These are phyloP conservation scores for Xanthostigma xanthostigma DNA, from an alignment of 2,888 invertebrate genomes.

Conservation along the genomic window DNA sequence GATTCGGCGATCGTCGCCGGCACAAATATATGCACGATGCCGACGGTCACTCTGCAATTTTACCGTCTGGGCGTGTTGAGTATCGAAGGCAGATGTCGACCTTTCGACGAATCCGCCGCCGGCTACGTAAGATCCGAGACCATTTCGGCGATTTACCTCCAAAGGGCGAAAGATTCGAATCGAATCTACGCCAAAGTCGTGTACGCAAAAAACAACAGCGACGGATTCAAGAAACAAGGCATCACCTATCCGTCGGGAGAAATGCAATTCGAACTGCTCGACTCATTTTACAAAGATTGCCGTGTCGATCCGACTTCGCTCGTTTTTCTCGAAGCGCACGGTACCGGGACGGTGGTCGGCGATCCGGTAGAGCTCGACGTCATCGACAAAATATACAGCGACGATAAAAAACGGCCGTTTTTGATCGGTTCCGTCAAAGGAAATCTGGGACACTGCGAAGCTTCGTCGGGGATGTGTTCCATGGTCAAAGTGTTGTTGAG, in stretches of 20 bases:
- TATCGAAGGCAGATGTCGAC: constrained; percentile 73
- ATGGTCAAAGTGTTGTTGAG: constrained; percentile 57
- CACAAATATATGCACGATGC: constrained; percentile 71
- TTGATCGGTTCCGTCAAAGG: constrained; percentile 85
- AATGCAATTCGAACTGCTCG: constrained; percentile 42
- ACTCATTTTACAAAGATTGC: constrained; percentile 52
- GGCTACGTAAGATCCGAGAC: constrained; percentile 80
- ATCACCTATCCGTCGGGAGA: constrained; percentile 28
- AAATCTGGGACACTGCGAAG: constrained; percentile 87
- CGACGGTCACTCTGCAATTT: constrained; percentile 80
- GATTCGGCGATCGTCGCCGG: constrained; percentile 86
- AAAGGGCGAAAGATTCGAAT: constrained; percentile 39
- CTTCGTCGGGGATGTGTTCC: constrained; percentile 69
- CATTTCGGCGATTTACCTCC: constrained; percentile 51
- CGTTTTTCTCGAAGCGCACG: constrained; percentile 77
- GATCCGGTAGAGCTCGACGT: constrained; percentile 85
- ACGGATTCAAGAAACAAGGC: constrained; percentile 26
- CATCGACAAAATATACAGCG: constrained; percentile 64
- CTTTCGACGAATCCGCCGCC: constrained; percentile 72
- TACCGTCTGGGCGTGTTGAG: constrained; percentile 64
- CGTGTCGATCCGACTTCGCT: constrained; percentile 52
- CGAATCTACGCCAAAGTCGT: constrained; percentile 30
- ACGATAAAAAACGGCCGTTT: constrained; percentile 55
- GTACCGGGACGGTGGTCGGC: constrained; percentile 68
- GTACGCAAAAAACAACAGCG: constrained; percentile 24